Evolutionary conservation across 2,797 vertebrate species (phyloP), one percentile per base, ranked within the genome.

Genomic region (Enteromius trimaculatus): DNA sequence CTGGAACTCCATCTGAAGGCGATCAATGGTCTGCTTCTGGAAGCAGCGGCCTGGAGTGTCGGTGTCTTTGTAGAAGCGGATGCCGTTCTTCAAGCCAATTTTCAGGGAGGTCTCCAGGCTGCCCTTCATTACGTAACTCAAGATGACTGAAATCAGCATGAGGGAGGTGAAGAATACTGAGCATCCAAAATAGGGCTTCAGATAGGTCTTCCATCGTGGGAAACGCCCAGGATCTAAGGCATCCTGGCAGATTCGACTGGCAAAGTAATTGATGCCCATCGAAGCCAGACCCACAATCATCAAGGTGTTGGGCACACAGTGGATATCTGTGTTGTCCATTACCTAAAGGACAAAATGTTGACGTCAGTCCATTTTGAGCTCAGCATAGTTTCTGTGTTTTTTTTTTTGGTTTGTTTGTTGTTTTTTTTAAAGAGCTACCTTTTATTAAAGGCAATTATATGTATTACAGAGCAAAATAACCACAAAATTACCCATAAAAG

Each of bases 51-150:
- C 96, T 0, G 96, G 97, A 79, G 95, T 96, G 88, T 97, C 96
- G 0, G 96, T 97, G 92, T 97, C 96, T 89, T 96, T 97, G 92
- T 97, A 97, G 91, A 95, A 96, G 75, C 95, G 94, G 85, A 96
- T 95, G 82, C 95, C 94, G 0, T 96, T 95, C 88, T 85, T 95
- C 86, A 96, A 85, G 75, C 96, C 95, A 0, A 88, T 89, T 89
- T 94, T 94, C 87, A 96, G 91, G 0, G 95, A 96, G 26, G 89
- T 91, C 82, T 96, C 95, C 87, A 96, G 90, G 44, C 88, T 95
- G 77, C 94, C 94, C 86, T 93, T 95, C 95, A 96, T 94, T 5
- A 87, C 90, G 0, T 92, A 95, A 90, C 95, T 95, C 91, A 96
- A 91, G 85, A 96, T 90, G 74, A 95, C 92, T 4, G 93, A 85